A percentile compares a stretch with the other conserved stretches of the same genome.
Evolutionary conservation across 2,113 vertebrate species (phyloP).

Genomic region (Brachypteracias leptosomus): DNA sequence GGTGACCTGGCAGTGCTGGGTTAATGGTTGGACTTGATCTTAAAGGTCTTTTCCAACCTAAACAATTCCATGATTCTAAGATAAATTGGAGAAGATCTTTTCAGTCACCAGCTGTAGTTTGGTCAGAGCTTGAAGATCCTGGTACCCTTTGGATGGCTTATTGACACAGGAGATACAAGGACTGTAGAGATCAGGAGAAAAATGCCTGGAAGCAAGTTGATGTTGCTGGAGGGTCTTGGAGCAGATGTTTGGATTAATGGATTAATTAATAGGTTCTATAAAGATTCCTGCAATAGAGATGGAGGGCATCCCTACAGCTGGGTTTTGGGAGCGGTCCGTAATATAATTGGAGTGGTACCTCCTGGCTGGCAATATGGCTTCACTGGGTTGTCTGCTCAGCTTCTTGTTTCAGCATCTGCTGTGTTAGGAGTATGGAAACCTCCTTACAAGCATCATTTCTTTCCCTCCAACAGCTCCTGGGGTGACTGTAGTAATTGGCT

Average conservation of each 20-base stretch:
- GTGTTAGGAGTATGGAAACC: neutral
- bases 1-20: neutral
- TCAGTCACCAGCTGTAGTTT: neutral
- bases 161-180: neutral
- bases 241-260: neutral
- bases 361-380: neutral
- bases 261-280: neutral
- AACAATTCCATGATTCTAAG: neutral
- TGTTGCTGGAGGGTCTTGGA: neutral
- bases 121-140: neutral
- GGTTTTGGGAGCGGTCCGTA: rapidly evolving
- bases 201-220: neutral
- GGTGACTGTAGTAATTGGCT: neutral
- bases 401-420: neutral
- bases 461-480: neutral
- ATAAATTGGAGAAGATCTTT: neutral
- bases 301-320: neutral
- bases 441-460: neutral
- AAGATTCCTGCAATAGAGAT: neutral
- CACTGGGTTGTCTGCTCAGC: neutral
- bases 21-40: neutral
- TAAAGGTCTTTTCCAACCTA: neutral
- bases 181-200: neutral
- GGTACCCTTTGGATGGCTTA: neutral
- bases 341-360: neutral